Conservation (phyloP, 1,140 invertebrate species). For the Penaeus indicus region DNA sequence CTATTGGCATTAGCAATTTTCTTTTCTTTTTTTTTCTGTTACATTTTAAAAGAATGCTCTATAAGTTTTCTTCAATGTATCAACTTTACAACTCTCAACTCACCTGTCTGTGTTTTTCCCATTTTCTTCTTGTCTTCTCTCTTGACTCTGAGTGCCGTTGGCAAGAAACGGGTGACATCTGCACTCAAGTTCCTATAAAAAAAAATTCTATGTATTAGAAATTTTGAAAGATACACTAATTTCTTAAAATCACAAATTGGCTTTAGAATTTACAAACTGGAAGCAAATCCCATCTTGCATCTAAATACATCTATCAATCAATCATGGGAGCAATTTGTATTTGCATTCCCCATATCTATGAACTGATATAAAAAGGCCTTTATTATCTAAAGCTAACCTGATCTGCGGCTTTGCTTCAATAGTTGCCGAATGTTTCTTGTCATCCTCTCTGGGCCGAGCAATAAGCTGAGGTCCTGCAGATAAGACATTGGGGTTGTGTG, state of each 20-base stretch:
- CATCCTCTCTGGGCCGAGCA: conserved; percentile 72
- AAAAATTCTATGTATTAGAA: background rate
- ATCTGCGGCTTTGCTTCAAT: conserved; percentile 97
- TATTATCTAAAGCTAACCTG: conserved; percentile 68
- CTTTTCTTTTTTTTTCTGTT: too few species aligned
- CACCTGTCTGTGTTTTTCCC: conserved; percentile 47
- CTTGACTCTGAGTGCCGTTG: conserved; percentile 90
- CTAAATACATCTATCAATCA: too few species aligned
- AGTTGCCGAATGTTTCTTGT: conserved; percentile 80
- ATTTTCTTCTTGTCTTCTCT: conserved; percentile 76
- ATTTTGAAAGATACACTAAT: background rate
- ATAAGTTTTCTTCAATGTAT: too few species aligned
- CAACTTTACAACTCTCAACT: background rate
- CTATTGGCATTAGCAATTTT: too few species aligned
- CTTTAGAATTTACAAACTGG: too few species aligned
- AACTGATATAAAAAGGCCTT: background rate
- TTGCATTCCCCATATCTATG: background rate
- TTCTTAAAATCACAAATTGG: too few species aligned
- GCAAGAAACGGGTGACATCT: conserved; percentile 95
- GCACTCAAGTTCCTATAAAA: conserved; percentile 85
- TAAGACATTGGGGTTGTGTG: conserved; percentile 80
- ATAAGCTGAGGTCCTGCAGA: conserved; percentile 87
- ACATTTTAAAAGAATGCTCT: too few species aligned
- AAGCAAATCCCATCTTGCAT: too few species aligned
- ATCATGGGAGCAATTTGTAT: too few species aligned